Base-by-base conservation (phyloP, 2,888 invertebrate genomes). In the Drosophila maculinotata region DNA sequence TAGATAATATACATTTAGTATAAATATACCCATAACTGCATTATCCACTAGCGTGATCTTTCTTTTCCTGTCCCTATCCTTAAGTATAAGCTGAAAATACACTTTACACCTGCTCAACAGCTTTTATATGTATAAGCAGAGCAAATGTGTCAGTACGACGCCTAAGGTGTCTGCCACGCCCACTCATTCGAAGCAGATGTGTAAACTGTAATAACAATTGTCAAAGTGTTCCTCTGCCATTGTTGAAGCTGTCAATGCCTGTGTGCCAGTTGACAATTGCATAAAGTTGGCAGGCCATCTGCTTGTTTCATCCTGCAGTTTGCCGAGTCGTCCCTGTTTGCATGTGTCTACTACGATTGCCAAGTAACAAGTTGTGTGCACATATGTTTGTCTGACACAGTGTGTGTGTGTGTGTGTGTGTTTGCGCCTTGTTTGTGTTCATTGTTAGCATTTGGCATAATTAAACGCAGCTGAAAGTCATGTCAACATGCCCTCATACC, bases 361-460 rank as follows among this genome's bases (percentile, higher is more conserved):
- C 45, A 52, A 75, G 76, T 54, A 52, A 45, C 72, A 74, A 63
- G 44, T 66, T 56, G 48, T 59, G 47, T 31, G 36, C 49, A 45
- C 58, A 69, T 62, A 49, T 69, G 58, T 53, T 45, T 64, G 41
- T 38, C 38, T 52, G 49, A 6, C 73, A 59, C 67, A 56, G 75
- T 69, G 14, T 28, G 39, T 62, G 60, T 39, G 4, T 23, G n/a
- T 23, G 3, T 12, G 3, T 23, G 23, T 28, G 26, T 9, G n/a
- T 30, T 30, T 52, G 33, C 51, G 60, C 51, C 35, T 45, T 79
- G 62, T 66, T 57, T 68, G 63, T 57, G 49, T 30, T 65, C 86
- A 71, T 75, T 87, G 81, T 87, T 87, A 52, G 62, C 75, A 85
- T 69, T 87, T 65, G 76, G 86, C 86, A 82, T 82, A 82, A 82